These are phyloP conservation scores for Pachypeltis micranthus DNA, from an alignment of 1,140 invertebrate genomes.

Conservation along the genomic window DNA sequence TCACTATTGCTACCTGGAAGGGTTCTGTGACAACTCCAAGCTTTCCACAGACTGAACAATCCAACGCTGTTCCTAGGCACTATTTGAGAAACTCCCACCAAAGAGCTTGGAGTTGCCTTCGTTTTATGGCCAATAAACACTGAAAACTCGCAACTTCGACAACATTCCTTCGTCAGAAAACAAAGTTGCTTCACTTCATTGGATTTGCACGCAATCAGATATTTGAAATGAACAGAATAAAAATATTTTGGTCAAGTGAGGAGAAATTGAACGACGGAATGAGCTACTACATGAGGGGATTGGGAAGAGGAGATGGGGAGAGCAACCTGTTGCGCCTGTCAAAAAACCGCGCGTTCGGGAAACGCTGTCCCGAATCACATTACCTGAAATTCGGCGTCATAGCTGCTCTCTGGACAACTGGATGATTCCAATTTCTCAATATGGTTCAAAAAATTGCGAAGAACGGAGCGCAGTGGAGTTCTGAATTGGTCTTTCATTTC, in stretches of 20 bases:
- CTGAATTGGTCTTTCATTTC: constrained; percentile 32
- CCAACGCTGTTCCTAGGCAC: no score
- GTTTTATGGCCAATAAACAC: no score
- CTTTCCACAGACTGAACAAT: no score
- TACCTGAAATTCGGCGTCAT: constrained; percentile 42
- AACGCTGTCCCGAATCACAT: constrained; percentile 13
- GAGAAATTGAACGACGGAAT: not conserved
- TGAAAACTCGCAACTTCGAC: no score
- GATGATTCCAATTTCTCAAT: constrained; percentile 39
- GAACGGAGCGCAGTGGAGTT: constrained; percentile 36
- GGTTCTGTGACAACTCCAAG: no score
- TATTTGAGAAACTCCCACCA: no score
- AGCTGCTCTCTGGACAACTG: constrained; percentile 34
- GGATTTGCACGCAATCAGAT: not conserved
- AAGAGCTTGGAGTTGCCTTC: no score
- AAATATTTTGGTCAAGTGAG: not conserved
- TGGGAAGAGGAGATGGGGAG: not conserved
- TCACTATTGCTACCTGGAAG: no score
- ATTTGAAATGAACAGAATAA: not conserved
- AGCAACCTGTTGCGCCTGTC: not conserved
- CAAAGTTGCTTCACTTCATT: no score
- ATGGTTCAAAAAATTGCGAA: constrained; percentile 42
- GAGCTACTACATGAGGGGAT: not conserved
- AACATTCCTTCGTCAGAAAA: no score
- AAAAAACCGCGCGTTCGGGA: not conserved